Evolutionary conservation across 2,113 vertebrate genomes (phyloP), one percentile per base, ranked within the genome.

Genomic region (Notarius lentiginosus): DNA sequence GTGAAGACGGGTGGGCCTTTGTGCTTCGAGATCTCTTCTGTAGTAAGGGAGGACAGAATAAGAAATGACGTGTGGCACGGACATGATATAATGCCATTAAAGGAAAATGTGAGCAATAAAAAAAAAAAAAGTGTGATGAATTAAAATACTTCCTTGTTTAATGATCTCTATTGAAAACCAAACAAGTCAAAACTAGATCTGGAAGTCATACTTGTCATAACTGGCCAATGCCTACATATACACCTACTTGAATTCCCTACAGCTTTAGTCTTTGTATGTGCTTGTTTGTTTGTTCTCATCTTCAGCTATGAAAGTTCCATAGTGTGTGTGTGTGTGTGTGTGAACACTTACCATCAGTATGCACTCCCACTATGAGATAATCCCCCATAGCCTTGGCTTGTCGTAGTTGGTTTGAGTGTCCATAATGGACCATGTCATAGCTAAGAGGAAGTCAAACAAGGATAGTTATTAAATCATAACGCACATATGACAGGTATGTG

Each of bases 371-470:
- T 61, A 99, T 96, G 92, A 99, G 96, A 91, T 97, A 96, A 93
- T 99, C 97, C 0, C 98, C 98, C 97, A 98, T 98, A 90, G 97
- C 96, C 91, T 97, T 97, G 0, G 98, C 98, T 93, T 99, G 98
- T 82, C 98, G 97, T 84, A 99, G 96, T 94, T 99, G 98, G 94
- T 99, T 99, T 0, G 98, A 99, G 92, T 99, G 98, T 4, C 98
- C 98, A 14, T 98, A 99, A 91, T 99, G 98, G 27, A 99, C 97
- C 98, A 99, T 99, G 95, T 99, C 98, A 41, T 99, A 99, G 94
- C 98, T 99, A 73, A 87, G 80, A 63, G 61, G 27, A 82, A 73
- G 30, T 75, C 6, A 76, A 73, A 84, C n/a, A 72, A 80, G 70
- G 24, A 80, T 41, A 89, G 3, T 73, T 87, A 58, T 41, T 70